A percentile compares a stretch with the other conserved stretches of the same genome.
Conservation (phyloP, 1,140 invertebrate species). For the Magallana angulata region DNA sequence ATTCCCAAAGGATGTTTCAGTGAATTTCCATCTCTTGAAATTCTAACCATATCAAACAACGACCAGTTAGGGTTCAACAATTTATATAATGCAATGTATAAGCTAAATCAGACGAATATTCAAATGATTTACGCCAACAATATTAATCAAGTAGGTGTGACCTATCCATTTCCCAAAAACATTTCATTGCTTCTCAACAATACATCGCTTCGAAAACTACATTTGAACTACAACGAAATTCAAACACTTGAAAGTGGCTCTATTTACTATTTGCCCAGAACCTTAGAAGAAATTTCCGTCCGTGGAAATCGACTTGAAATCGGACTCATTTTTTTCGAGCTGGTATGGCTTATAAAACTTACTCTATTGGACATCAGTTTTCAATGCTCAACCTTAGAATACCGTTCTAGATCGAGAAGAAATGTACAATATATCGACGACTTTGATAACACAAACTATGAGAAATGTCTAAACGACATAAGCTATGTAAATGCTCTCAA, state of each 20-base stretch:
- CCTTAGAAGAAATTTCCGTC: not conserved
- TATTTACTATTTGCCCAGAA: not conserved
- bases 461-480: no score
- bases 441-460: not conserved
- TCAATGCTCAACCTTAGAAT: no score
- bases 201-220: not conserved
- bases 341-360: not conserved
- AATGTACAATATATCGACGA: no score
- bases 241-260: not conserved
- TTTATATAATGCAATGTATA: not conserved
- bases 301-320: constrained; percentile 8
- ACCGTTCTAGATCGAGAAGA: no score
- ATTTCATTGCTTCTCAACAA: not conserved
- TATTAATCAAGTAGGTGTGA: not conserved
- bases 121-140: not conserved
- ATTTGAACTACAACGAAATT: constrained; percentile 1
- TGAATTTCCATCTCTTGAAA: not conserved
- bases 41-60: not conserved
- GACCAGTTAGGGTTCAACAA: not conserved
- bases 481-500: no score
- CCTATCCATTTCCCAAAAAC: not conserved
- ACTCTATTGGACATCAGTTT: not conserved
- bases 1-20: not conserved
- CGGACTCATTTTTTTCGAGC: not conserved
- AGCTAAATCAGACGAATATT: not conserved